Conservation (phyloP, 1,140 invertebrate genomes). For the Oscheius sp. region DNA sequence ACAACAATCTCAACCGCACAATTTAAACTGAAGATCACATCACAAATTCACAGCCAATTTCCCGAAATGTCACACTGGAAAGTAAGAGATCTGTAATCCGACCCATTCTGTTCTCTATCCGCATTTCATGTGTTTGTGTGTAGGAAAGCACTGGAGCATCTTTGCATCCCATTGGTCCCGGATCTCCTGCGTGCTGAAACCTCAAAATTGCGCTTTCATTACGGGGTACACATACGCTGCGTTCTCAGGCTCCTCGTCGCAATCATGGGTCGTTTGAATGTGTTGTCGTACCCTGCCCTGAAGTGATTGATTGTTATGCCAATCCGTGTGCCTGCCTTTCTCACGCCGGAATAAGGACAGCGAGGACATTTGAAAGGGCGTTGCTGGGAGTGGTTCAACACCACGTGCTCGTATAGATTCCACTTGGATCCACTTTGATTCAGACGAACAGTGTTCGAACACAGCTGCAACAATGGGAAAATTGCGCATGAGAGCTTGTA, state of each 20-base stretch:
- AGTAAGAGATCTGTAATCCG: background rate
- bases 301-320: background rate
- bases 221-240: too few species aligned
- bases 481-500: background rate
- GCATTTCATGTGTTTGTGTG: background rate
- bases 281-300: background rate
- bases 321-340: background rate
- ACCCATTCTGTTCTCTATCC: background rate
- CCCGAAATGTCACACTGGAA: background rate
- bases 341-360: background rate
- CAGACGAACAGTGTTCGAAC: background rate
- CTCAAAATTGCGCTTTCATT: too few species aligned
- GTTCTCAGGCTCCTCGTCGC: background rate
- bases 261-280: background rate
- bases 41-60: background rate
- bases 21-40: too few species aligned
- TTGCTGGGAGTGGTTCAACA: background rate
- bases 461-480: background rate
- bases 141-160: background rate
- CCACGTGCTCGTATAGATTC: slow-evolving; percentile 7
- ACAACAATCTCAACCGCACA: too few species aligned
- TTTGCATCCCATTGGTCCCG: background rate
- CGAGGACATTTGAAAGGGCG: background rate
- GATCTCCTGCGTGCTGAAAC: background rate
- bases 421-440: slow-evolving; percentile 1